Conservation (phyloP, 2,888 invertebrate species). For the Trichogramma dendrolimi region DNA sequence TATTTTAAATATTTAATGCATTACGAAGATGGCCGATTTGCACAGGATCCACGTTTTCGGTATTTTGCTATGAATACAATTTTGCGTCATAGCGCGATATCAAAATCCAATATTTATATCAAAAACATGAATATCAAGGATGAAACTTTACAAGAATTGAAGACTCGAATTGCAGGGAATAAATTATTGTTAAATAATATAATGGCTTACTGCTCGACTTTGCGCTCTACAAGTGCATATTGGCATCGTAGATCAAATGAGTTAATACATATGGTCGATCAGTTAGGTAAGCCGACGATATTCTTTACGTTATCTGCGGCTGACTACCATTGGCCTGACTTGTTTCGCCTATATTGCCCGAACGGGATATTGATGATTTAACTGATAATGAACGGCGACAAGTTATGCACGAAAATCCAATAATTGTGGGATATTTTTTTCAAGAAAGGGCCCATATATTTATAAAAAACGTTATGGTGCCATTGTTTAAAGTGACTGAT, state of each 20-base stretch:
- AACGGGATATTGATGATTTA: not conserved
- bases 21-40: not conserved
- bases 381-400: not conserved
- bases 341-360: not conserved
- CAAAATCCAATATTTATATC: not conserved
- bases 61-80: not conserved
- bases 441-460: not conserved
- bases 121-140: not conserved
- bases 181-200: not conserved
- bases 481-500: not conserved
- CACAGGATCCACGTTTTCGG: not conserved
- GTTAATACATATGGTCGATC: not conserved
- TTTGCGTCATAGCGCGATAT: not conserved
- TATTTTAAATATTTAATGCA: not conserved
- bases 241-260: not conserved
- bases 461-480: constrained; percentile 5
- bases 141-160: not conserved
- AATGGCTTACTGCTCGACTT: not conserved
- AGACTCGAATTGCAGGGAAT: not conserved
- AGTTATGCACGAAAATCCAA: constrained; percentile 9
- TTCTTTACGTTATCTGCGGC: not conserved
- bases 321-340: not conserved
- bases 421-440: constrained; percentile 10
- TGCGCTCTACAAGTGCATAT: not conserved
- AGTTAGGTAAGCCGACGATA: not conserved